These are phyloP conservation scores for Leistus spinibarbis DNA, from an alignment of 2,888 invertebrate genomes.

Conservation along the genomic window DNA sequence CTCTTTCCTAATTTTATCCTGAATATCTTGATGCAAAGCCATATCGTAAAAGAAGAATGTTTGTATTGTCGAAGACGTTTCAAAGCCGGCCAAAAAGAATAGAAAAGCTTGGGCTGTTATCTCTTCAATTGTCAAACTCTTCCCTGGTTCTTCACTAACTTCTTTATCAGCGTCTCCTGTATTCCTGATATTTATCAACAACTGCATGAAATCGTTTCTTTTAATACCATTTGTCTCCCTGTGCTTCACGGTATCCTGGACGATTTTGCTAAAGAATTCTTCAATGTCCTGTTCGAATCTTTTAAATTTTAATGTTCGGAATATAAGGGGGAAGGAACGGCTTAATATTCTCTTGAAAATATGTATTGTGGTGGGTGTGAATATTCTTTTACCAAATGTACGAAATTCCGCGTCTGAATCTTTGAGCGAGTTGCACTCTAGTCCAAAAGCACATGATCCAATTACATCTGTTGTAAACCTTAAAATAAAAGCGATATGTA, in stretches of 20 bases:
- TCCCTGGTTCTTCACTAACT: not conserved
- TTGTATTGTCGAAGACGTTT: slow-evolving; percentile 19
- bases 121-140: slow-evolving; percentile 11
- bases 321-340: slow-evolving; percentile 37
- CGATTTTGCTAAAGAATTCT: slow-evolving; percentile 45
- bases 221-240: slow-evolving; percentile 43
- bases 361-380: not conserved
- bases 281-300: slow-evolving; percentile 44
- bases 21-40: slow-evolving; percentile 14
- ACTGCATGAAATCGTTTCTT: slow-evolving; percentile 54
- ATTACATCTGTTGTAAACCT: slow-evolving; percentile 39
- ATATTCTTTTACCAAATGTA: not conserved
- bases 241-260: slow-evolving; percentile 45
- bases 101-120: slow-evolving; percentile 13
- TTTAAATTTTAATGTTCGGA: slow-evolving; percentile 38
- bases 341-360: slow-evolving; percentile 34
- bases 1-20: slow-evolving; percentile 16
- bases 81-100: slow-evolving; percentile 22
- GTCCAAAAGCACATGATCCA: not conserved
- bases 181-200: slow-evolving; percentile 49
- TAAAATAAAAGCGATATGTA: slow-evolving; percentile 41
- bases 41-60: slow-evolving; percentile 19
- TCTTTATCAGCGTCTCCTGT: slow-evolving; percentile 4
- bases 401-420: not conserved
- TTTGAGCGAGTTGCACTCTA: not conserved